Evolutionary conservation across 2,797 vertebrate genomes (phyloP).

Genomic region (Acanthornis magna): DNA sequence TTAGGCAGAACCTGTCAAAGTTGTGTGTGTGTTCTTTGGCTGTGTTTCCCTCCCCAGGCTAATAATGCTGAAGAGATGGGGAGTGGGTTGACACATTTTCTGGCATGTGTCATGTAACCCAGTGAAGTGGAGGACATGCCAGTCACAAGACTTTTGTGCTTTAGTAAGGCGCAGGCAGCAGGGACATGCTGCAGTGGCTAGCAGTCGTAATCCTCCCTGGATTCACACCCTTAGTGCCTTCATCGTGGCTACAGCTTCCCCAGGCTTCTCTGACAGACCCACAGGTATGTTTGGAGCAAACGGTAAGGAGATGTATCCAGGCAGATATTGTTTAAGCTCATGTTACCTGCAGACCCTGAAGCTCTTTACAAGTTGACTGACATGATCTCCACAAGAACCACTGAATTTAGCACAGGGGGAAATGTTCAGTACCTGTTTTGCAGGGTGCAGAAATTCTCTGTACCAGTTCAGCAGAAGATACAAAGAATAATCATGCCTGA

Average conservation of each 20-base stretch:
- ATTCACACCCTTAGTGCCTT: neutral
- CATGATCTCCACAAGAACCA: neutral
- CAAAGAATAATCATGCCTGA: neutral
- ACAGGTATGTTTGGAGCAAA: neutral
- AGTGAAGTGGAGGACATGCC: slow-evolving; percentile 48
- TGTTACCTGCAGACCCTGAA: neutral
- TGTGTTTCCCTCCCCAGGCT: slow-evolving; percentile 43
- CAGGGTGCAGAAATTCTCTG: neutral
- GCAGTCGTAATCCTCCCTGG: neutral
- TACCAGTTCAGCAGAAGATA: neutral
- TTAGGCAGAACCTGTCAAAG: slow-evolving; percentile 70
- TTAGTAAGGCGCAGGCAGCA: slow-evolving; percentile 6
- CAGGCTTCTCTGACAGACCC: neutral
- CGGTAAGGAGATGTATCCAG: neutral
- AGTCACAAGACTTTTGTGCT: slow-evolving; percentile 54
- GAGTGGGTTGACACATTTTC: slow-evolving; percentile 62
- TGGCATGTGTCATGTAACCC: slow-evolving; percentile 47
- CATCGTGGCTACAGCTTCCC: neutral
- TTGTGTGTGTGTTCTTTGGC: slow-evolving; percentile 41
- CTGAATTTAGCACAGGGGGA: neutral
- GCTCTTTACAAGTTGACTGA: neutral
- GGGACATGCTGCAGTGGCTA: neutral
- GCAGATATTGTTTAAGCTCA: neutral
- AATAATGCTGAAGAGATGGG: slow-evolving; percentile 44
- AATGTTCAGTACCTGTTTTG: neutral